phyloP scores from a whole-genome alignment of 2,113 vertebrate species.

The Hippopotamus amphibius region DNA sequence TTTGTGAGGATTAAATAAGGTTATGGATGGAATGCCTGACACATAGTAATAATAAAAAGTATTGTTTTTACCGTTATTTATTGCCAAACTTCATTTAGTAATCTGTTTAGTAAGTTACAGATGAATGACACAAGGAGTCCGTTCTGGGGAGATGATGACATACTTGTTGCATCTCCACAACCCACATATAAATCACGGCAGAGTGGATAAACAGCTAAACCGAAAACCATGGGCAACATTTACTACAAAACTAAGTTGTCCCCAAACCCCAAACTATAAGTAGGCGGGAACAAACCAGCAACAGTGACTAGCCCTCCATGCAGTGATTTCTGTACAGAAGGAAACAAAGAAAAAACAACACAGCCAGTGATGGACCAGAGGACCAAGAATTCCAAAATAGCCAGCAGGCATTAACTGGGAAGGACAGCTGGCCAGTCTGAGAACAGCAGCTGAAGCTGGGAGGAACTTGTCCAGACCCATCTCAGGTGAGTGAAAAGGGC shows the following conservation, averaged over 20 bases:
- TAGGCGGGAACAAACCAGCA: neutral
- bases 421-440: neutral
- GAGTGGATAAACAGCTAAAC: neutral
- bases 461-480: neutral
- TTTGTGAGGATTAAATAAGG: neutral
- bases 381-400: neutral
- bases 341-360: neutral
- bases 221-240: neutral
- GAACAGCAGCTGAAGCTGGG: neutral
- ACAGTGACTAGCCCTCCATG: neutral
- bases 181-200: neutral
- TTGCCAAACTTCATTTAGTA: neutral
- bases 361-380: fast-evolving
- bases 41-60: neutral
- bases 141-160: neutral
- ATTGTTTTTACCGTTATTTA: neutral
- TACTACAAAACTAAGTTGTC: neutral
- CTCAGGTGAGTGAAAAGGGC: neutral
- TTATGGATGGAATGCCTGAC: no score
- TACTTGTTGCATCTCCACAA: neutral
- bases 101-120: neutral
- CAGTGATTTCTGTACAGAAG: neutral
- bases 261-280: neutral
- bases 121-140: no score
- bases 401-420: neutral